Conservation (phyloP, 2,888 invertebrate species). For the Athalia rosae region DNA sequence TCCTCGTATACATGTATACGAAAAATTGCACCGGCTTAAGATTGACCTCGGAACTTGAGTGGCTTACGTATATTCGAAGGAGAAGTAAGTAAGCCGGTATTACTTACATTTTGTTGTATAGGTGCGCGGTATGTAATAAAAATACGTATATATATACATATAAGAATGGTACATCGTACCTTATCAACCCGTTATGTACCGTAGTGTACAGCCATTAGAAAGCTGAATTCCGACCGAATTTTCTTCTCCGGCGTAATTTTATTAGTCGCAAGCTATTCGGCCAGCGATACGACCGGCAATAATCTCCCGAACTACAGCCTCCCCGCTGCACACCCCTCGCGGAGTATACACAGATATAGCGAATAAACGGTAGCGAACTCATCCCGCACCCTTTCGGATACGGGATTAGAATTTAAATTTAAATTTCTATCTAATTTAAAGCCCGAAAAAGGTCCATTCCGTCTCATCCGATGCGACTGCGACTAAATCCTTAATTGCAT, state of each 20-base stretch:
- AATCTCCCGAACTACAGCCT: neutral
- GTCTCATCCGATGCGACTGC: neutral
- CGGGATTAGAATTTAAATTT: constrained; percentile 34
- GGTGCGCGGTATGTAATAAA: too few relatives aligned
- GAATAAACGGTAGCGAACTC: constrained; percentile 5
- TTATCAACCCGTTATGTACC: too few relatives aligned
- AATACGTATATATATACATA: too few relatives aligned
- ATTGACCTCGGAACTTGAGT: constrained; percentile 7
- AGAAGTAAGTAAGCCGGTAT: neutral
- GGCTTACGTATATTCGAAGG: constrained; percentile 12
- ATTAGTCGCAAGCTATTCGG: neutral
- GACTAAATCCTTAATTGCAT: constrained; percentile 39
- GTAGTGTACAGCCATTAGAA: too few relatives aligned
- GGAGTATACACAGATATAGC: neutral
- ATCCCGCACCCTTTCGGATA: constrained; percentile 13
- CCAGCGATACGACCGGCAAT: neutral
- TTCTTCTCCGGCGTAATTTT: neutral
- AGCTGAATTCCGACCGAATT: too few relatives aligned
- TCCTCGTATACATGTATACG: neutral
- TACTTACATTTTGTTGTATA: neutral
- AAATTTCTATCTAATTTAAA: constrained; percentile 32
- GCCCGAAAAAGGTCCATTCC: neutral
- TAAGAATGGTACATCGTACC: too few relatives aligned
- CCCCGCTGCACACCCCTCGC: neutral
- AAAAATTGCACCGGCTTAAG: neutral